A percentile compares a stretch with the other conserved stretches of the same genome.
phyloP scores from a whole-genome alignment of 2,113 vertebrate species.

The Jacana jacana region DNA sequence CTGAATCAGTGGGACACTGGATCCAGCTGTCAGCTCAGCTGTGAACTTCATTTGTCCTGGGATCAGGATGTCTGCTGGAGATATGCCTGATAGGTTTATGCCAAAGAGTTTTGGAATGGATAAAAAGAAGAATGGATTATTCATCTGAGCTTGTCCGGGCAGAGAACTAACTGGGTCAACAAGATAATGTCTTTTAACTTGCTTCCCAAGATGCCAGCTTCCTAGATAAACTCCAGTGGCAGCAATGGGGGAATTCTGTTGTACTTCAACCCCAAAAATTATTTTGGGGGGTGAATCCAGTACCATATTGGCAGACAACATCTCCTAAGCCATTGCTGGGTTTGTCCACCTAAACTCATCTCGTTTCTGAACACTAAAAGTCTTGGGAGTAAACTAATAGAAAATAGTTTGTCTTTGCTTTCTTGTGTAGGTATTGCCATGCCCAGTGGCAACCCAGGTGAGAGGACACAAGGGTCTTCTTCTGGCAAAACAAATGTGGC shows the following conservation, averaged over 20 bases:
- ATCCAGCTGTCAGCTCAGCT: background rate
- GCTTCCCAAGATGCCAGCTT: background rate
- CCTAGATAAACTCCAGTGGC: background rate
- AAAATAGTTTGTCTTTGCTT: background rate
- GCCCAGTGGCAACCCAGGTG: rapidly evolving
- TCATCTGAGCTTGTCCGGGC: background rate
- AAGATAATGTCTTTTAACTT: background rate
- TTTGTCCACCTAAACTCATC: background rate
- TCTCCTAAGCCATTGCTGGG: background rate
- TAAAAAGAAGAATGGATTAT: background rate
- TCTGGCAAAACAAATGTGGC: rapidly evolving
- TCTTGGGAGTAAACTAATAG: background rate
- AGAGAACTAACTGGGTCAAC: background rate
- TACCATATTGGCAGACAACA: background rate
- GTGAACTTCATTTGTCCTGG: background rate
- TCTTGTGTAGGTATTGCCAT: background rate
- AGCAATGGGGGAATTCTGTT: background rate
- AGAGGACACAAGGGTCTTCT: background rate
- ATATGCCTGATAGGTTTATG: background rate
- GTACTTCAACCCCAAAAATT: background rate
- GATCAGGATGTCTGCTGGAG: background rate
- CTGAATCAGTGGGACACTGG: background rate
- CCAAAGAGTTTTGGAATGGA: background rate
- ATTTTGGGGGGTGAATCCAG: background rate
- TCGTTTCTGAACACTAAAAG: background rate